Conservation (phyloP, 2,797 vertebrate species). For the Schizopygopsis malacanthus region DNA sequence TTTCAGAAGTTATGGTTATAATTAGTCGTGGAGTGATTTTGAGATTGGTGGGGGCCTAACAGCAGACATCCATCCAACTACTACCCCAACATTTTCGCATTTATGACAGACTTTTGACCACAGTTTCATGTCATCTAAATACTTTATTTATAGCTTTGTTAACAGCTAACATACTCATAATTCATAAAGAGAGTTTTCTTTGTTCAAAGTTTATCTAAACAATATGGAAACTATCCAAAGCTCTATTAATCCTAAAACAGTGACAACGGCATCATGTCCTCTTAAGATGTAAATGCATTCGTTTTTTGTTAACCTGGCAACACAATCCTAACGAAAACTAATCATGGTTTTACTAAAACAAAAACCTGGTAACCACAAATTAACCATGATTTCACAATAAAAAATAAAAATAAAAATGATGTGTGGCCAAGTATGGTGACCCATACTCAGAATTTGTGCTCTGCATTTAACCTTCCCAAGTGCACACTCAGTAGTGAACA, state of each 20-base stretch:
- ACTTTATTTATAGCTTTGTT: background rate
- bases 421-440: no score
- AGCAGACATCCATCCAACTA: background rate
- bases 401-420: no score
- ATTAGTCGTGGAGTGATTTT: background rate
- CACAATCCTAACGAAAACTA: no score
- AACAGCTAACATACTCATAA: background rate
- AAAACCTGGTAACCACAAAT: no score
- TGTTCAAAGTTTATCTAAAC: background rate
- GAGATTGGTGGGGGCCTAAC: background rate
- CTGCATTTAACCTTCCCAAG: no score
- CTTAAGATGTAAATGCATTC: background rate
- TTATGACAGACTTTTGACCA: background rate
- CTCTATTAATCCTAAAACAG: background rate
- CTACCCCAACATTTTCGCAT: background rate
- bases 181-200: background rate
- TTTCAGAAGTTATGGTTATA: background rate
- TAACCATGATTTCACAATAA: no score
- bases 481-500: no score
- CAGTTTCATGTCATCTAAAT: background rate
- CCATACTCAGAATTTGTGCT: no score
- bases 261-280: background rate
- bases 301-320: no score
- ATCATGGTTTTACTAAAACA: no score
- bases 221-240: background rate